These are phyloP conservation scores for Pollenia griseotomentosa DNA, from an alignment of 2,888 invertebrate species.

Conservation along the genomic window DNA sequence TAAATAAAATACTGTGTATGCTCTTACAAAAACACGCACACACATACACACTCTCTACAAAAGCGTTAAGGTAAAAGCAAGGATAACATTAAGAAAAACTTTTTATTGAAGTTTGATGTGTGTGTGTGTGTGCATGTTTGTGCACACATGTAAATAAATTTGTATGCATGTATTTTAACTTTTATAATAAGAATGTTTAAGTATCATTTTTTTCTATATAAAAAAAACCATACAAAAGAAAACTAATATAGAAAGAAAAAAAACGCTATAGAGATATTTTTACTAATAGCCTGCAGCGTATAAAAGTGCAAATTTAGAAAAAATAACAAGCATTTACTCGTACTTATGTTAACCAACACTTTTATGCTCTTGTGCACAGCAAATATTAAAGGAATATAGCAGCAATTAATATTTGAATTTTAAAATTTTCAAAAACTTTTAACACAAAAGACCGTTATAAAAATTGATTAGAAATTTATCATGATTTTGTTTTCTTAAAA, in stretches of 20 bases:
- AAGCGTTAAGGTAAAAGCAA: neutral
- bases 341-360: conserved; percentile 30
- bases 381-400: neutral
- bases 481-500: conserved; percentile 14
- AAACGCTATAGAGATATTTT: conserved; percentile 23
- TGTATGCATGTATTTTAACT: conserved; percentile 23
- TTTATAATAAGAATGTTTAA: conserved; percentile 53
- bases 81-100: conserved; percentile 43
- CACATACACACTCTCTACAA: neutral
- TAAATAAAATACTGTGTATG: conserved; percentile 46
- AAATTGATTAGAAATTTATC: conserved; percentile 34
- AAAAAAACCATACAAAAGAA: neutral
- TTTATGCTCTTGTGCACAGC: neutral
- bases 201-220: neutral
- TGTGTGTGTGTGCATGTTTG: neutral
- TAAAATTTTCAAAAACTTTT: neutral
- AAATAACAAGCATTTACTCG: conserved; percentile 13
- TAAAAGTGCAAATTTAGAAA: conserved; percentile 35
- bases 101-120: conserved; percentile 53
- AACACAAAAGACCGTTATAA: conserved; percentile 32
- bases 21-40: neutral
- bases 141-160: neutral
- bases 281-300: conserved; percentile 51
- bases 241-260: neutral
- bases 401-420: neutral